Base-by-base conservation (phyloP, 2,797 vertebrate genomes). In the Artibeus jamaicensis region DNA sequence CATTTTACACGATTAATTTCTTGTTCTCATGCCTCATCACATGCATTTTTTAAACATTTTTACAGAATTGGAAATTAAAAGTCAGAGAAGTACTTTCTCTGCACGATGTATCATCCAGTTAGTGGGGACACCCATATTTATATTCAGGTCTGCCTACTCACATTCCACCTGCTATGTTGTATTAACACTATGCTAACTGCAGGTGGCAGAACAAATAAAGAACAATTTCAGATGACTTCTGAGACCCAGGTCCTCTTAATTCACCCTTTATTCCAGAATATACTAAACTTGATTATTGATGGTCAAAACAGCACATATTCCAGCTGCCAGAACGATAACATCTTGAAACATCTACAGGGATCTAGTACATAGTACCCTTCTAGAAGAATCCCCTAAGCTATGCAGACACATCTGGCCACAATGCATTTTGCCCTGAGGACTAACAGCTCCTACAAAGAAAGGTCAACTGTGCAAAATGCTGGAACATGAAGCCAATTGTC, bases 401-500 rank as follows among this genome's bases (percentile, higher is more conserved):
- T 11, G 8, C 22, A 84, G 84, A 86, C 62, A 55, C 8, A 57
- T 79, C 26, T 86, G 79, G 71, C 59, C 53, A 91, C 14, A 68
- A n/a, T 39, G 77, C 65, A 57, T 59, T 55, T n/a, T 71, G 21
- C 79, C 50, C 59, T 57, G 34, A 70, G 93, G 93, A 89, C 18
- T 22, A 74, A 21, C 24, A 46, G 19, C 4, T 29, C 67, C 42
- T 73, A 74, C 81, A 85, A 91, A 92, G 37, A 46, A 73, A 83
- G 65, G 68, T 68, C 62, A 86, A 19, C 67, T 53, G 46, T 83
- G 21, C 37, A 83, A 67, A 37, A 48, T 74, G 67, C 71, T 67
- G 55, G 34, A 48, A 94, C 73, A 96, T 70, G 96, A 94, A 96
- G 86, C 48, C 92, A 91, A 89, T 85, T 97, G 89, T 93, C 71